Percentiles rank a stretch among this genome's conserved stretches.
Conservation (phyloP, 2,888 invertebrate species). For the Mesoligia furuncula region DNA sequence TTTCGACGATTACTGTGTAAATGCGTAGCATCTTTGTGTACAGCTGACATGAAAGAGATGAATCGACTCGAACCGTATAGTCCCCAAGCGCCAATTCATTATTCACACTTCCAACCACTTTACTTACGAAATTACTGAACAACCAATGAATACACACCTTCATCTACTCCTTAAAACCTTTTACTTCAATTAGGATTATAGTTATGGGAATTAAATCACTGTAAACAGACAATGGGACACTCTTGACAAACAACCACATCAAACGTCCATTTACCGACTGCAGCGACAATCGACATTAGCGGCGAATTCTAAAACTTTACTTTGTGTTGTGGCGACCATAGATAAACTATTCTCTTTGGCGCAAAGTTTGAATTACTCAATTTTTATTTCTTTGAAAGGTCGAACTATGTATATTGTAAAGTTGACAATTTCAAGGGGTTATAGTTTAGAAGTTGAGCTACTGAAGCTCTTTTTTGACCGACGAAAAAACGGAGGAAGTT, state of each 20-base stretch:
- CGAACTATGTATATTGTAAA: too few species aligned
- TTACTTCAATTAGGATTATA: slow-evolving; percentile 87
- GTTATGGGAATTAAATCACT: slow-evolving; percentile 87
- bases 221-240: slow-evolving; percentile 92
- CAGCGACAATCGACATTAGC: slow-evolving; percentile 87
- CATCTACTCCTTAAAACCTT: slow-evolving; percentile 92
- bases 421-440: too few species aligned
- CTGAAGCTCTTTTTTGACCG: too few species aligned
- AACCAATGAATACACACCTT: slow-evolving; percentile 86
- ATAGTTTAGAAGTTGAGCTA: too few species aligned
- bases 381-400: not conserved
- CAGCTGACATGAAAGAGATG: slow-evolving; percentile 89
- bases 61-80: slow-evolving; percentile 82
- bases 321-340: slow-evolving; percentile 79
- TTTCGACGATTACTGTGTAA: slow-evolving; percentile 77
- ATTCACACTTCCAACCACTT: slow-evolving; percentile 61
- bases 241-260: slow-evolving; percentile 92
- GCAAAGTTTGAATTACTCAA: slow-evolving; percentile 12
- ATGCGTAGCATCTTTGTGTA: slow-evolving; percentile 90
- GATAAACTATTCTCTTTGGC: slow-evolving; percentile 67
- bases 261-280: slow-evolving; percentile 92
- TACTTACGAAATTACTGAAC: slow-evolving; percentile 67
- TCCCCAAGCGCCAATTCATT: slow-evolving; percentile 84
- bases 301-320: slow-evolving; percentile 82
- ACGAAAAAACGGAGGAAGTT: too few species aligned